Base-by-base conservation (phyloP, 2,797 vertebrate genomes). In the Scolopax bukidnonensis region DNA sequence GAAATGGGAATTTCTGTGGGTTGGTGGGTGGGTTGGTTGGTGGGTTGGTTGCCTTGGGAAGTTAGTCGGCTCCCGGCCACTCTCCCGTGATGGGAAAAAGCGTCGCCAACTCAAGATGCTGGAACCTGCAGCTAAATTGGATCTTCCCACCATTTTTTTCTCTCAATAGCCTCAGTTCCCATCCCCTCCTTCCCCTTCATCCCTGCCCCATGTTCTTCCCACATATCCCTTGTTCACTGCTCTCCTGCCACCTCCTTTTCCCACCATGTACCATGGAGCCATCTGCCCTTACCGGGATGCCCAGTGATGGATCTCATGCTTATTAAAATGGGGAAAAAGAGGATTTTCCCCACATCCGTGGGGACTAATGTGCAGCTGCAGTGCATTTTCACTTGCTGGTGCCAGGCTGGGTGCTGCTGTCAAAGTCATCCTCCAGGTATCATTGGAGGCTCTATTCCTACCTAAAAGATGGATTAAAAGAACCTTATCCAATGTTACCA, bases 1-100 rank as follows among this genome's bases (percentile, higher is more conserved):
- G 11, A 96, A 73, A 95, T 41, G 74, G 86, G 53, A 27, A 77
- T 84, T 84, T 79, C 71, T 95, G 83, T 87, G 87, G 33, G 47
- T 32, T 33, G 16, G 13, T 20, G 69, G 74, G 23, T 77, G 43
- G 57, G 32, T 45, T 45, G 43, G 14, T 51, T 51, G 24, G 25
- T 51, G 7, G 41, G 41, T 41, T 8, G 50, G 50, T 33, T 70
- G 87, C 73, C 87, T 83, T 16, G 3, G 16, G 2, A 59, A 89
- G 85, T 65, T 48, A 24, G 38, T 40, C 63, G 59, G 81, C 69
- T 33, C 57, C 41, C 84, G 61, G 48, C 59, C 33, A 4, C 43
- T 59, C 40, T 63, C 50, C 36, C 80, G 20, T 32, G 53, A 38
- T 28, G 14, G 13, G 20, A 33, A 17, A 51, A 89, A 79, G 25